These are phyloP conservation scores for Lepus timidus DNA, from an alignment of 2,113 vertebrate genomes.

Conservation along the genomic window DNA sequence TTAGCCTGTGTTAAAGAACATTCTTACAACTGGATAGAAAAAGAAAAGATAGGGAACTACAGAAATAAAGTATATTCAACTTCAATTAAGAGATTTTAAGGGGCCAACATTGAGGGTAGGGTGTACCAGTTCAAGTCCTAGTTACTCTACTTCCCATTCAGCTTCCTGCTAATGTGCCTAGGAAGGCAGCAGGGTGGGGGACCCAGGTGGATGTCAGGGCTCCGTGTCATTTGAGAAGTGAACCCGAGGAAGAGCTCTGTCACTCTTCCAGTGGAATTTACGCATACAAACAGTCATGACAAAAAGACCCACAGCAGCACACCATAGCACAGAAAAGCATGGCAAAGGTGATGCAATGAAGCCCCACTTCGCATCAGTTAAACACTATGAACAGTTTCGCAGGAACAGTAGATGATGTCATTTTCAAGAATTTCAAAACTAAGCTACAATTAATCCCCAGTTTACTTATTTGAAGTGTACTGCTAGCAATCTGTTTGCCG, in stretches of 20 bases:
- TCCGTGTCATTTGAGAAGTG: no score
- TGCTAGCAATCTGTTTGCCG: constrained; percentile 53
- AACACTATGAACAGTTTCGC: constrained; percentile 20
- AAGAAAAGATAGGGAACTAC: neutral
- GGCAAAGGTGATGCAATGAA: neutral
- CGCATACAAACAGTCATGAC: neutral
- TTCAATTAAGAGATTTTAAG: neutral
- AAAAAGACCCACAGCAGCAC: neutral
- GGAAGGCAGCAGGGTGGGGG: no score
- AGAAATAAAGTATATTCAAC: constrained; percentile 27
- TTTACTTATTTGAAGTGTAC: constrained; percentile 59
- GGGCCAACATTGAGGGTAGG: no score
- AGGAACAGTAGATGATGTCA: constrained; percentile 26
- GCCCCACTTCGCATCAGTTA: constrained; percentile 34
- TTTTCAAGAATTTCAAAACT: constrained; percentile 30
- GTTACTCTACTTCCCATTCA: no score
- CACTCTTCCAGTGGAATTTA: neutral
- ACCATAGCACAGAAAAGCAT: neutral
- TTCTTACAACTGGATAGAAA: neutral
- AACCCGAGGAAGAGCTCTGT: no score
- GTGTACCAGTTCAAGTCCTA: no score
- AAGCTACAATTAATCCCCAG: constrained; percentile 20
- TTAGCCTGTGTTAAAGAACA: constrained; percentile 30
- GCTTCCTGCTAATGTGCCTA: no score
- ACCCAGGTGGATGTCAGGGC: no score